These are phyloP conservation scores for Ophion obscuratus DNA, from an alignment of 2,888 invertebrate genomes.

Conservation along the genomic window DNA sequence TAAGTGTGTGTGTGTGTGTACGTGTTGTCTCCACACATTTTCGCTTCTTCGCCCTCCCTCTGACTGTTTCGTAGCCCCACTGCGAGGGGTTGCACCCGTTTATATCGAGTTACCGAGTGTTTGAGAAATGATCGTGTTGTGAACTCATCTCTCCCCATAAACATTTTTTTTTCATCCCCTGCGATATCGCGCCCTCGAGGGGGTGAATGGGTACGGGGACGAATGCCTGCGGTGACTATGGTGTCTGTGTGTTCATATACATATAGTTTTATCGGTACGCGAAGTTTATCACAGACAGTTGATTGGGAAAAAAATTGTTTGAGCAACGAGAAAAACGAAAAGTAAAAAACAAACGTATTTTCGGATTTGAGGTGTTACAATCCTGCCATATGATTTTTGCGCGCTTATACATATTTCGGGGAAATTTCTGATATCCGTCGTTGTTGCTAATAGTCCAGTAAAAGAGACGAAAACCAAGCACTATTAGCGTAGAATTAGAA, in stretches of 20 bases:
- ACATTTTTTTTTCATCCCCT: conserved; percentile 28
- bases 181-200: conserved; percentile 12
- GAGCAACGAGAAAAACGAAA: no score
- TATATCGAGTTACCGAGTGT: conserved; percentile 81
- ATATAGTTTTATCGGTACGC: not conserved
- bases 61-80: not conserved
- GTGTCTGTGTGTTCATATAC: conserved; percentile 10
- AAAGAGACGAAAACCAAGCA: no score
- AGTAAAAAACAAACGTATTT: no score
- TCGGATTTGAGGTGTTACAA: no score
- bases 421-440: not conserved
- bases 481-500: no score
- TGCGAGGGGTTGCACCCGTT: conserved; percentile 73
- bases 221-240: conserved; percentile 25
- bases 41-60: conserved; percentile 33
- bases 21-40: not conserved
- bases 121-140: conserved; percentile 81
- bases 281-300: not conserved
- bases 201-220: not conserved
- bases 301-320: no score
- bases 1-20: not conserved
- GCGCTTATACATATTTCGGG: no score
- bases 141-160: conserved; percentile 66
- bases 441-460: no score
- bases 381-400: no score